Conservation (phyloP, 2,113 vertebrate genomes). For the Corvus cornix region DNA sequence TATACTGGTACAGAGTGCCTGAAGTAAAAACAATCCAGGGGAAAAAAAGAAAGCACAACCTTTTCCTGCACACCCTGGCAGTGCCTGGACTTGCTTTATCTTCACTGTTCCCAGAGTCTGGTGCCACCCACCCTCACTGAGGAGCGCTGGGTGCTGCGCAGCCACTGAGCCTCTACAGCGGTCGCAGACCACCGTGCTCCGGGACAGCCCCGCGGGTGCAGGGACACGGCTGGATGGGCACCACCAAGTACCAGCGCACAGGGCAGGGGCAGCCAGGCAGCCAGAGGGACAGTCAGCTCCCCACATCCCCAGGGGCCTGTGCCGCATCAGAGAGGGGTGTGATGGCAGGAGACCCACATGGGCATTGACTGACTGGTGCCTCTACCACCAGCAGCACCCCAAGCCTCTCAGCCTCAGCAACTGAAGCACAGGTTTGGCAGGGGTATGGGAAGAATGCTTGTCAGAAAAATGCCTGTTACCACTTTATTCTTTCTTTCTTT, state of each 20-base stretch:
- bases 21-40: background rate
- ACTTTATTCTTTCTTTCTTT: background rate
- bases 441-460: background rate
- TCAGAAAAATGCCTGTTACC: background rate
- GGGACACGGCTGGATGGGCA: background rate
- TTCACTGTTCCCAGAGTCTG: background rate
- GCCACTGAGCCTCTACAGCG: background rate
- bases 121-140: accelerated
- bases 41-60: accelerated
- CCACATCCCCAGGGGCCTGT: accelerated
- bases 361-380: accelerated
- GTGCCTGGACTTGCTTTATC: accelerated
- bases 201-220: accelerated
- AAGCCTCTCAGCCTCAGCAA: accelerated
- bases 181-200: accelerated
- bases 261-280: background rate
- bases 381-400: background rate
- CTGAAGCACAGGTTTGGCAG: accelerated
- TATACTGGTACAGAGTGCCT: accelerated
- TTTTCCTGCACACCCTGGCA: background rate
- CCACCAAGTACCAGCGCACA: accelerated
- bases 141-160: accelerated
- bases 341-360: accelerated
- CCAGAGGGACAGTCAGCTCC: accelerated
- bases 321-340: background rate